Evolutionary conservation across 2,888 invertebrate species (phyloP), one percentile per base, ranked within the genome.

Genomic region (Polyommatus icarus): DNA sequence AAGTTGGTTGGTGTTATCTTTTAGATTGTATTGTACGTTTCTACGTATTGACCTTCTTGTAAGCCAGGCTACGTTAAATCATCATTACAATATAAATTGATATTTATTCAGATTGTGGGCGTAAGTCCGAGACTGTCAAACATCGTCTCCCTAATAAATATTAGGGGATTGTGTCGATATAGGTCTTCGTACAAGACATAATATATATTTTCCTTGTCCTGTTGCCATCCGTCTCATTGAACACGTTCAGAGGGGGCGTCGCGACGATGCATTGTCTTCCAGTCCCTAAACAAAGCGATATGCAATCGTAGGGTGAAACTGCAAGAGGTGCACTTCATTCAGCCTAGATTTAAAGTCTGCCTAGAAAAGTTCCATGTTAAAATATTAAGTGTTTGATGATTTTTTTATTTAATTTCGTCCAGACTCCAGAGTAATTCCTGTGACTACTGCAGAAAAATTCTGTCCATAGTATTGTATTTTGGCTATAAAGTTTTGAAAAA

Each of bases 161-260:
- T 10, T 75, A 50, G 29, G 54, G 50, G 24, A 75, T 32, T 4
- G 3, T 29, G 5, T 54, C 29, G 75, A 54, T 29, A 50, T 15
- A 18, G 54, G 54, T 32, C 50, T 75, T 54, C 29, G 29, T 24
- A 75, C 3, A 75, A 75, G 75, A 54, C 67, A 67, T 67, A 36
- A 18, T 71, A 75, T 46, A 46, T 32, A 3, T 29, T 73, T 73
- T 73, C 50, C 73, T 29, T 50, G 24, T 50, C 54, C 75, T 73
- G 20, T 12, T 40, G 12, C 29, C 24, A 46, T 75, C 50, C 50
- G 75, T 75, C 50, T 54, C 75, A 75, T 75, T 75, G 75, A 75
- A 54, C 75, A 75, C 75, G 75, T 54, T 50, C 75, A 7, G 54
- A 75, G 54, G 75, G 75, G 20, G 46, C 46, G 73, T 54, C 75